Evolutionary conservation across 2,797 vertebrate genomes (phyloP).

Genomic region (Xenops minutus): DNA sequence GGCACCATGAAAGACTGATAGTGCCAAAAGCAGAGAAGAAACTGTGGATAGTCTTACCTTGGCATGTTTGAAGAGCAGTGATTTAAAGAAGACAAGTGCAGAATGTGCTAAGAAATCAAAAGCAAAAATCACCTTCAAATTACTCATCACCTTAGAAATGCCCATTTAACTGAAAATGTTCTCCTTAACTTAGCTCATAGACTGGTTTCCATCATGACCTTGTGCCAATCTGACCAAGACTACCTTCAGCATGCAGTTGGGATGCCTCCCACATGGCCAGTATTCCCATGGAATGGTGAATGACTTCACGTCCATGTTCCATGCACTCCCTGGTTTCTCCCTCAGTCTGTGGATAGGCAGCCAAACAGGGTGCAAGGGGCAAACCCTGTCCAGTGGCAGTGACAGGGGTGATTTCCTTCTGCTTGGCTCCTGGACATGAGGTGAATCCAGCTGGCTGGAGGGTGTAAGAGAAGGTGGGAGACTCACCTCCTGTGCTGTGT

Average conservation of each 20-base stretch:
- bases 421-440: background rate
- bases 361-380: rapidly evolving
- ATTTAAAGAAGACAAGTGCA: background rate
- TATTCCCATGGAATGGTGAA: background rate
- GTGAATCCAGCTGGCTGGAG: background rate
- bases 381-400: background rate
- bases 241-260: background rate
- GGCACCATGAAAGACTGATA: background rate
- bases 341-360: background rate
- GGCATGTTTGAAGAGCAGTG: background rate
- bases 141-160: background rate
- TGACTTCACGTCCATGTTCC: background rate
- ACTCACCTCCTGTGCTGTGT: rapidly evolving
- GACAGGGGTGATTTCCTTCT: background rate
- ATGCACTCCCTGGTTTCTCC: background rate
- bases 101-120: background rate
- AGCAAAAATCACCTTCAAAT: background rate
- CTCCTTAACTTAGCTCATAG: background rate
- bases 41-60: background rate
- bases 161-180: background rate
- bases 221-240: background rate
- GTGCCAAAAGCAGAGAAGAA: background rate
- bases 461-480: background rate
- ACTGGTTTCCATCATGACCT: background rate
- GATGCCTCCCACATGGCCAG: background rate